These are phyloP conservation scores for Gallirallus australis DNA, from an alignment of 2,797 vertebrate species.

Conservation along the genomic window DNA sequence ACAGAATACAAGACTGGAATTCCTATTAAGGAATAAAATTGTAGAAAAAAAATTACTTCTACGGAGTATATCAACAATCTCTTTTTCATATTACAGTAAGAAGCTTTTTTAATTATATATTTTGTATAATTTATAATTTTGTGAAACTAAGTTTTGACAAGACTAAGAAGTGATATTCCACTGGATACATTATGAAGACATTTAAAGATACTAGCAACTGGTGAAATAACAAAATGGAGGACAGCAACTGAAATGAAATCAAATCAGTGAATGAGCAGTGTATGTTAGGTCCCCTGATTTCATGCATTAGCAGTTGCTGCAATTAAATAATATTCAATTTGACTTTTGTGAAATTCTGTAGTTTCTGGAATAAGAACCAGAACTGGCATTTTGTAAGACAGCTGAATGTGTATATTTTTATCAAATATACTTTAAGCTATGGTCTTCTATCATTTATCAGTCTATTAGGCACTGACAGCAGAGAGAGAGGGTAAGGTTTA, in stretches of 20 bases:
- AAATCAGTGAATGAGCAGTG: not conserved
- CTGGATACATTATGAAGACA: not conserved
- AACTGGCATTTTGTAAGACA: not conserved
- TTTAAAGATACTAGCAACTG: not conserved
- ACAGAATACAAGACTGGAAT: not conserved
- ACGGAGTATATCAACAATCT: not conserved
- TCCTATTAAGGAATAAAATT: slow-evolving; percentile 41
- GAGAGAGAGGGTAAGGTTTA: not conserved
- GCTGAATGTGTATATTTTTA: not conserved
- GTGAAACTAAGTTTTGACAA: not conserved
- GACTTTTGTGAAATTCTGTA: not conserved
- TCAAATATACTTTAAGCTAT: not conserved
- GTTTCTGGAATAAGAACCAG: not conserved
- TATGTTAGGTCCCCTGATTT: not conserved
- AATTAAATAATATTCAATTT: not conserved
- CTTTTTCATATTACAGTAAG: not conserved
- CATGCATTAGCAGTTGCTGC: not conserved
- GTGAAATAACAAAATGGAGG: not conserved
- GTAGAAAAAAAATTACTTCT: slow-evolving; percentile 28
- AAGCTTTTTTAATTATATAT: not conserved
- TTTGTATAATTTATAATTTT: not conserved
- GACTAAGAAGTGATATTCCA: not conserved
- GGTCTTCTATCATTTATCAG: not conserved
- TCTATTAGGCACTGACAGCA: not conserved
- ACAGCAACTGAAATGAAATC: not conserved